Percentiles rank a stretch among this genome's conserved stretches.
Evolutionary conservation across 2,797 vertebrate genomes (phyloP).

Genomic region (Macropodus opercularis): DNA sequence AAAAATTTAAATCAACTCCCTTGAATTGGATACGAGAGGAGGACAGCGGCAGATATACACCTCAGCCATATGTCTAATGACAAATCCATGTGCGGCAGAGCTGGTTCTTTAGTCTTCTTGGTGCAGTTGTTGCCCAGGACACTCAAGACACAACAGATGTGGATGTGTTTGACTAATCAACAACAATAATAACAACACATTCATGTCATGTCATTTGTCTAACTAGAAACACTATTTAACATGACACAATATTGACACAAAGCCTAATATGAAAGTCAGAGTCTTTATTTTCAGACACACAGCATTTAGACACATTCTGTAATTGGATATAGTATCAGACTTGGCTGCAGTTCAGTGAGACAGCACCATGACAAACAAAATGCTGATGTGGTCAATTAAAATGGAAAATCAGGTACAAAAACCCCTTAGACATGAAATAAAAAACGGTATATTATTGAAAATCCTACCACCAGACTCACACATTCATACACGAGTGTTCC

Average conservation of each 20-base stretch:
- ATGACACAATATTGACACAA: not conserved
- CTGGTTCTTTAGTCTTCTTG: too few species aligned
- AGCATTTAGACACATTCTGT: conserved; percentile 1
- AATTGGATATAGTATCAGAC: not conserved
- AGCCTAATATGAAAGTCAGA: not conserved
- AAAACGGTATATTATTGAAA: not conserved
- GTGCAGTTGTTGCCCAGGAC: too few species aligned
- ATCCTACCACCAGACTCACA: conserved; percentile 10
- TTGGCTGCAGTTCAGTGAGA: conserved; percentile 6
- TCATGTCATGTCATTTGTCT: too few species aligned
- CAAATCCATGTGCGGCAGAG: too few species aligned
- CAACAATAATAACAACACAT: too few species aligned
- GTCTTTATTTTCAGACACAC: conserved; percentile 32
- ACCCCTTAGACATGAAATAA: not conserved
- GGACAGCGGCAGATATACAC: too few species aligned
- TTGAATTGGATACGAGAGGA: too few species aligned
- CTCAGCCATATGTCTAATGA: too few species aligned
- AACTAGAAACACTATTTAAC: too few species aligned
- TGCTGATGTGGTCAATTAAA: not conserved
- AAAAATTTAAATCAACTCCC: too few species aligned
- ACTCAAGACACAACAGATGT: too few species aligned
- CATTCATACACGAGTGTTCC: conserved; percentile 5
- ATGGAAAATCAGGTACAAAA: conserved; percentile 12
- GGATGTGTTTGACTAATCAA: too few species aligned
- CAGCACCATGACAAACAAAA: not conserved